Percentiles rank a stretch among this genome's conserved stretches.
phyloP scores from a whole-genome alignment of 2,888 invertebrate species.

The Auanema freiburgensis region DNA sequence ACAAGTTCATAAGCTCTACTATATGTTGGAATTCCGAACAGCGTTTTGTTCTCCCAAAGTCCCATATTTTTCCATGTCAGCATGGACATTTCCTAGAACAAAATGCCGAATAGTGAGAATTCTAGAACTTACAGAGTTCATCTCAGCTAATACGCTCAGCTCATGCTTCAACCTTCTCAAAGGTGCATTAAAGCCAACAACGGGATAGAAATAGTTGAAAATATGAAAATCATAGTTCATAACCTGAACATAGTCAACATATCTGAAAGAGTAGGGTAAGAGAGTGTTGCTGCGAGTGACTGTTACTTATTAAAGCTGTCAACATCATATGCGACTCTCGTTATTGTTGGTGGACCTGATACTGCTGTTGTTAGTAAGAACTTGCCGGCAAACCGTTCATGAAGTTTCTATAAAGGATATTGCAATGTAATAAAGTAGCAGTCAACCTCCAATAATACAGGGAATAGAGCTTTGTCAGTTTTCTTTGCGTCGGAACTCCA shows the following conservation, averaged over 20 bases:
- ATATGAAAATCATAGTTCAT: conserved; percentile 90
- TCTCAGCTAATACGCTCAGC: conserved; percentile 37
- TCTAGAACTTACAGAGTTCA: conserved; percentile 49
- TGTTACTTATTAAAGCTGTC: conserved; percentile 75
- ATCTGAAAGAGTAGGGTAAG: conserved; percentile 65
- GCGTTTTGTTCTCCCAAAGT: conserved; percentile 77
- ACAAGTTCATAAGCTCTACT: conserved; percentile 74
- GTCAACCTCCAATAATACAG: too few relatives aligned
- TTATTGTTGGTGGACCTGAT: conserved; percentile 78
- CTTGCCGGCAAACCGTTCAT: conserved; percentile 29
- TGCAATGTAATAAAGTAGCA: too few relatives aligned
- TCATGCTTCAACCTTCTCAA: conserved; percentile 70
- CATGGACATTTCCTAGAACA: conserved; percentile 75
- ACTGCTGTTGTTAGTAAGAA: conserved; percentile 64
- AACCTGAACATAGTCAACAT: conserved; percentile 82
- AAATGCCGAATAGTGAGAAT: not conserved
- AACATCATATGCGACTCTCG: conserved; percentile 79
- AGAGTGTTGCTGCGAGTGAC: not conserved
- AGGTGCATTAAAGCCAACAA: conserved; percentile 84
- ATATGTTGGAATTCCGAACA: conserved; percentile 84
- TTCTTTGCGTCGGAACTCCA: conserved; percentile 50
- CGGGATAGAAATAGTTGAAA: conserved; percentile 74
- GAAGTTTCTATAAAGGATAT: conserved; percentile 32
- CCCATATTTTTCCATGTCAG: conserved; percentile 79
- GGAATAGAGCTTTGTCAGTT: conserved; percentile 39